Conservation (phyloP, 2,888 invertebrate genomes). For the Aleiodes leptofemur region DNA sequence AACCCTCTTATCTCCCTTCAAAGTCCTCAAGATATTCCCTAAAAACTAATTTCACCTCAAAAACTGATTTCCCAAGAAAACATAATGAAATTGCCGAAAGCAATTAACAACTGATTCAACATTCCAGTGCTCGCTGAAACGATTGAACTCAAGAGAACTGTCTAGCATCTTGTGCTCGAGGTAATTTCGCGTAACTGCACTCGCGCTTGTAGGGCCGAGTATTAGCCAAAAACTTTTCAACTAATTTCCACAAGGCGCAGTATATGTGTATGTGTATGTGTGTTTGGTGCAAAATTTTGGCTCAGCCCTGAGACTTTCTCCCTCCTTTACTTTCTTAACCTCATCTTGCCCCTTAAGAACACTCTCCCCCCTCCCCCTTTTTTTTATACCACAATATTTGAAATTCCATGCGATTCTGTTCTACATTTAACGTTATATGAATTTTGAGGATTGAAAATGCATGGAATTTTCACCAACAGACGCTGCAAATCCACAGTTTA, state of each 20-base stretch:
- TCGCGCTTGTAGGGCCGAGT: conserved; percentile 3
- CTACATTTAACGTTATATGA: conserved; percentile 48
- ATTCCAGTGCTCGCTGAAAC: background rate
- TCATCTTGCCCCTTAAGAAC: conserved; percentile 34
- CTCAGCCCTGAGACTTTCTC: background rate
- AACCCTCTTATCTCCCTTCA: no score
- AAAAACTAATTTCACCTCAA: no score
- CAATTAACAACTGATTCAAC: no score
- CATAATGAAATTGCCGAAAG: no score
- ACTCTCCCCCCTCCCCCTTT: background rate
- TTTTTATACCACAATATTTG: conserved; percentile 35
- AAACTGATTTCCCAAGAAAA: no score
- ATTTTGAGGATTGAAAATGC: conserved; percentile 42
- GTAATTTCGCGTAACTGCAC: conserved; percentile 34
- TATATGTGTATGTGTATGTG: background rate
- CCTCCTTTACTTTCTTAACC: background rate
- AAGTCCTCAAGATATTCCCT: no score
- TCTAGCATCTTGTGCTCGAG: conserved; percentile 23
- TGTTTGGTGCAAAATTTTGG: conserved; percentile 29
- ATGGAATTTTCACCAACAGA: conserved; percentile 50
- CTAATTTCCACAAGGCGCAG: conserved; percentile 55
- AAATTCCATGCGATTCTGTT: conserved; percentile 27
- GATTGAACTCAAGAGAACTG: conserved; percentile 40
- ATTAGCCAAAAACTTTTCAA: conserved; percentile 52
- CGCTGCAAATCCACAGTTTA: conserved; percentile 40